phyloP scores from a whole-genome alignment of 2,113 vertebrate species.

The Cyprinodon brontotheroides region DNA sequence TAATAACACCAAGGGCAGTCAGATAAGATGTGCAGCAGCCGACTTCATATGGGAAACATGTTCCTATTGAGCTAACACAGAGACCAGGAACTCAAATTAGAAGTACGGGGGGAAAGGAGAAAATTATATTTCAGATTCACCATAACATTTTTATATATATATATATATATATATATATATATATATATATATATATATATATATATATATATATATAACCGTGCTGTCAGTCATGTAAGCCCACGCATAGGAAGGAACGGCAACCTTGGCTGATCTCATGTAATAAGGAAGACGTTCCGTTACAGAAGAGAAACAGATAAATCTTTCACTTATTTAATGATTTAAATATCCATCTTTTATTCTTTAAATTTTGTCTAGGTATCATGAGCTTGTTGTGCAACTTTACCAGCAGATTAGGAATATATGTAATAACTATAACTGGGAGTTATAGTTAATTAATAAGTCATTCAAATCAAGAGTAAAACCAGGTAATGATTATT shows the following conservation, averaged over 20 bases:
- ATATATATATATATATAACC: too few species aligned
- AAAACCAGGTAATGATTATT: too few species aligned
- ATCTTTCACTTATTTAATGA: neutral
- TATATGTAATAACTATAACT: too few species aligned
- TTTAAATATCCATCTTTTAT: neutral
- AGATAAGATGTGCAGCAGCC: slow-evolving; percentile 23
- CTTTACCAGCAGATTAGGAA: too few species aligned
- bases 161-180: too few species aligned
- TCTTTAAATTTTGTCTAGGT: neutral
- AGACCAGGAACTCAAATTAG: slow-evolving; percentile 1
- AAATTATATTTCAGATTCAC: neutral
- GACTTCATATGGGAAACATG: slow-evolving; percentile 8
- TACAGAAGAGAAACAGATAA: neutral
- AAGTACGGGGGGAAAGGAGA: neutral
- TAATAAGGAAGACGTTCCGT: neutral
- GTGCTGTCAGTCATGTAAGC: slow-evolving; percentile 11
- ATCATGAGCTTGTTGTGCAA: neutral
- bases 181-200: too few species aligned
- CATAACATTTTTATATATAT: neutral
- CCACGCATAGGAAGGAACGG: neutral
- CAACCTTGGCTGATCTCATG: neutral
- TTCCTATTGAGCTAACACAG: slow-evolving; percentile 5
- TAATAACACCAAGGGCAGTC: slow-evolving; percentile 33
- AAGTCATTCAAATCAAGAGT: too few species aligned
- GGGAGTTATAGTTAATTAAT: too few species aligned